These are phyloP conservation scores for Montipora efflorescens DNA, from an alignment of 64 coral and sea anemone genomes.

Conservation along the genomic window DNA sequence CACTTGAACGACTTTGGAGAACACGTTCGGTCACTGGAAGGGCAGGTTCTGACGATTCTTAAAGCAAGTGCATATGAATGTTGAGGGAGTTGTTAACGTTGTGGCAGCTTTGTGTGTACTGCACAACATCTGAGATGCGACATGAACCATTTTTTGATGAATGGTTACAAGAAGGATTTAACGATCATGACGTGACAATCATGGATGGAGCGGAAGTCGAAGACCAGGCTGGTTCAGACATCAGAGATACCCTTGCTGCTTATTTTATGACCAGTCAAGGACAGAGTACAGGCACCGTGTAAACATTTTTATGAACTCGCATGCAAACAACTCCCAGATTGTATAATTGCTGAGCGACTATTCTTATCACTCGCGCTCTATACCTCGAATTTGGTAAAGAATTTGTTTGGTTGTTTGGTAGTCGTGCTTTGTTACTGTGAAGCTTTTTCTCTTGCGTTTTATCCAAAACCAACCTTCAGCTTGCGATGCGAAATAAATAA, in stretches of 20 bases:
- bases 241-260: too few species aligned
- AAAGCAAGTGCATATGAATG: conserved; percentile 47
- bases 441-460: conserved; percentile 3
- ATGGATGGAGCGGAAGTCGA: not conserved
- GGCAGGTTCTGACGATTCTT: conserved; percentile 64
- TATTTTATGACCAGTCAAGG: not conserved
- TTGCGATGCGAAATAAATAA: too few species aligned
- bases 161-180: conserved; percentile 37
- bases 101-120: conserved; percentile 71
- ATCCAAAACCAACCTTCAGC: not conserved
- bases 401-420: not conserved
- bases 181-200: not conserved
- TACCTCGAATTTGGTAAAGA: not conserved
- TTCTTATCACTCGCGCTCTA: too few species aligned
- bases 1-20: not conserved
- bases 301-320: not conserved
- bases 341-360: not conserved
- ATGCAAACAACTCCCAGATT: not conserved
- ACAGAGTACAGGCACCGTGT: not conserved
- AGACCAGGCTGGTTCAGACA: not conserved
- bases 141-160: conserved; percentile 41
- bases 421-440: not conserved
- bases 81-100: conserved; percentile 26
- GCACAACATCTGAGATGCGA: conserved; percentile 68
- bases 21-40: conserved; percentile 76